Evolutionary conservation across 2,797 vertebrate species (phyloP).

Genomic region (Thalassophryne amazonica): DNA sequence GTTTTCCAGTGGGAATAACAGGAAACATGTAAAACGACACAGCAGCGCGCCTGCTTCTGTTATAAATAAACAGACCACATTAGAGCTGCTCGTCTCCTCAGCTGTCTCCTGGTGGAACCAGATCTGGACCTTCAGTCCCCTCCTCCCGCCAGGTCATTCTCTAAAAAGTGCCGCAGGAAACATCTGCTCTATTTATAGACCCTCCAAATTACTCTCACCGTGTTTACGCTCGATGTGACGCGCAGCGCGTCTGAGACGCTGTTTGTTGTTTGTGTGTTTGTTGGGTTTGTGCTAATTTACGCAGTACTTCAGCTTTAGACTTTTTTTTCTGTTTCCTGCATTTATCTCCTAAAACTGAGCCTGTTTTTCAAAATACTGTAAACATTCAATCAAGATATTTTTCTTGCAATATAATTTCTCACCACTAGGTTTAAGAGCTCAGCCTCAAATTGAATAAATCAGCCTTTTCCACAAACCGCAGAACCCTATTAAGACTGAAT

Average conservation of each 20-base stretch:
- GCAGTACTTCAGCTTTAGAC: neutral
- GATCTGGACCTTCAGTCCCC: slow-evolving; percentile 40
- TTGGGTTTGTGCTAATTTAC: neutral
- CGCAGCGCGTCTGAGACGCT: neutral
- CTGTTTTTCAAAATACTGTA: neutral
- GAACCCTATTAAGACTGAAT: slow-evolving; percentile 38
- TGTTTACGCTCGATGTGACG: slow-evolving; percentile 48
- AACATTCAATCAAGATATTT: slow-evolving; percentile 22
- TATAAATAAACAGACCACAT: slow-evolving; percentile 73
- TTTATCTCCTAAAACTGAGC: neutral
- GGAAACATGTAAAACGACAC: slow-evolving; percentile 59
- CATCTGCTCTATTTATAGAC: slow-evolving; percentile 47
- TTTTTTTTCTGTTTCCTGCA: neutral
- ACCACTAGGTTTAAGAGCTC: slow-evolving; percentile 28
- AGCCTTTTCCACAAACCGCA: slow-evolving; percentile 28
- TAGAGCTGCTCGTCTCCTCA: slow-evolving; percentile 51
- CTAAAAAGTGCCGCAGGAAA: slow-evolving; percentile 73
- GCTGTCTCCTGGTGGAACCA: slow-evolving; percentile 79
- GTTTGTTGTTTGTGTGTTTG: neutral
- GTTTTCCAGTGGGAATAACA: slow-evolving; percentile 36
- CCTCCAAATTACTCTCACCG: slow-evolving; percentile 1
- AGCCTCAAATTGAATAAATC: slow-evolving; percentile 34
- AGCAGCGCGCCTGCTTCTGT: slow-evolving; percentile 45
- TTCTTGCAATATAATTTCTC: slow-evolving; percentile 16
- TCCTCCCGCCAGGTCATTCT: slow-evolving; percentile 31